Conservation (phyloP, 2,888 invertebrate species). For the Alloplasta piceator region DNA sequence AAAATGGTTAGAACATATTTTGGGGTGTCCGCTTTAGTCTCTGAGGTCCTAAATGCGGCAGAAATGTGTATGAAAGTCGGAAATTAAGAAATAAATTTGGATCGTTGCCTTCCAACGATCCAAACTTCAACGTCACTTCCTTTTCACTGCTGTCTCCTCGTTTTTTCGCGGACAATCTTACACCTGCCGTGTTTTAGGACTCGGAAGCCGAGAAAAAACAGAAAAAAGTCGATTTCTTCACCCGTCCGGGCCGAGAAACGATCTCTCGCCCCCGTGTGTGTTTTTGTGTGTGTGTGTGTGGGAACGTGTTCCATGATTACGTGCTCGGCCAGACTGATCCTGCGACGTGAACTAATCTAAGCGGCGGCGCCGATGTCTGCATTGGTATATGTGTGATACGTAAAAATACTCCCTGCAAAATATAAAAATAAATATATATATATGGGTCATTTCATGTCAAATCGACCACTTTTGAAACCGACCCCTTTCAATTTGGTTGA, state of each 20-base stretch:
- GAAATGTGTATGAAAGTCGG: no score
- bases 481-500: no score
- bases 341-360: constrained; percentile 21
- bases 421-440: constrained; percentile 11
- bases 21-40: no score
- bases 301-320: constrained; percentile 58
- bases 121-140: no score
- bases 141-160: constrained; percentile 1
- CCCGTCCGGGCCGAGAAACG: constrained; percentile 8
- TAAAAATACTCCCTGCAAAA: constrained; percentile 1
- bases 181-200: constrained; percentile 44
- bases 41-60: no score
- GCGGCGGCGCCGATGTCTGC: constrained; percentile 11
- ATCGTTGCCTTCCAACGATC: no score
- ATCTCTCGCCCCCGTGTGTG: neutral
- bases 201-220: neutral
- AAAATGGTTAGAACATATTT: no score
- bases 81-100: no score
- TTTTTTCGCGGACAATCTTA: constrained; percentile 31
- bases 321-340: constrained; percentile 59
- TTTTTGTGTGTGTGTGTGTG: constrained; percentile 42
- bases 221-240: constrained; percentile 59
- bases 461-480: no score
- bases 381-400: constrained; percentile 2
- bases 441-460: no score